Percentiles rank a stretch among this genome's conserved stretches.
phyloP scores from a whole-genome alignment of 2,888 invertebrate genomes.

The Cancer borealis region DNA sequence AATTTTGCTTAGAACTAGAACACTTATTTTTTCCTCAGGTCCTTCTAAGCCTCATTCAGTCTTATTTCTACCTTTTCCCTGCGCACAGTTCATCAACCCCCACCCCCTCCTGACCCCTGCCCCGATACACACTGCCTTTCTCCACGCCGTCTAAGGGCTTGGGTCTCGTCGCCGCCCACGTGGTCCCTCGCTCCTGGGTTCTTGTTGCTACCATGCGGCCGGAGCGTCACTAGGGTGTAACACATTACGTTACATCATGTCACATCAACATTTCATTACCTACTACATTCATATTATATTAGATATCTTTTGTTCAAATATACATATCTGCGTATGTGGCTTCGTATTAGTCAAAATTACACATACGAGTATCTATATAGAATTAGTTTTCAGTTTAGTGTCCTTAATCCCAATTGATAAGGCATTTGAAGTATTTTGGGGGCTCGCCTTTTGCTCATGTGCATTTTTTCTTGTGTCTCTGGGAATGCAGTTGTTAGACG shows the following conservation, averaged over 20 bases:
- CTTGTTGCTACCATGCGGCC: conserved; percentile 20
- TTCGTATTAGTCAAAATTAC: neutral
- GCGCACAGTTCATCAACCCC: conserved; percentile 5
- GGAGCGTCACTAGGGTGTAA: neutral
- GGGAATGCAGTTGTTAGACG: conserved; percentile 44
- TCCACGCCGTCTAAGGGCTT: conserved; percentile 35
- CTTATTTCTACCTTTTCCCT: neutral
- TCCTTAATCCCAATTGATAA: neutral
- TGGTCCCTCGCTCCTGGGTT: conserved; percentile 21
- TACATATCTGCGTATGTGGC: neutral
- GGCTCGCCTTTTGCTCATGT: neutral
- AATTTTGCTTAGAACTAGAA: neutral
- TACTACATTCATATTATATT: neutral
- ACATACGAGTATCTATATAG: neutral
- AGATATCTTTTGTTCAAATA: neutral
- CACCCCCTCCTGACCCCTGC: neutral
- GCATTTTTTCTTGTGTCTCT: conserved; percentile 17
- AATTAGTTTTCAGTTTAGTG: neutral
- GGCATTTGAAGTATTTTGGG: neutral
- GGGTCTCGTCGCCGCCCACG: conserved; percentile 35
- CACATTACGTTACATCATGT: neutral
- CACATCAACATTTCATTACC: neutral
- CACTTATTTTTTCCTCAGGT: neutral
- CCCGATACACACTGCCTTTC: conserved; percentile 35
- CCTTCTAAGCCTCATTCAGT: neutral